Evolutionary conservation across 2,888 invertebrate species (phyloP).

Genomic region (Rhagium mordax): DNA sequence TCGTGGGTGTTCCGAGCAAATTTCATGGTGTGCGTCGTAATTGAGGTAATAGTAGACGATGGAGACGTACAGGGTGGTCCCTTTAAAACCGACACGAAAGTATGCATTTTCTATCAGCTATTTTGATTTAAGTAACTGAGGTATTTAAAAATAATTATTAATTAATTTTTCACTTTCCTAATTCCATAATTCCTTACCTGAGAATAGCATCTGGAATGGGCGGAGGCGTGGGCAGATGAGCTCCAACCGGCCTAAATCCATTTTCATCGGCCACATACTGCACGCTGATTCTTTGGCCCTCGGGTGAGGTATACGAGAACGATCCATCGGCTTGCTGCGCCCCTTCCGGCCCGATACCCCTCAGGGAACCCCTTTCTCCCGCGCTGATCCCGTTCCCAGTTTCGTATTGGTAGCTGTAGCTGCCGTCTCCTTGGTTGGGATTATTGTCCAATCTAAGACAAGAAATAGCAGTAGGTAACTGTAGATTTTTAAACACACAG

Average conservation of each 20-base stretch:
- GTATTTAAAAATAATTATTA: too few relatives aligned
- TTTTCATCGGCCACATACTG: conserved; percentile 75
- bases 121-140: too few relatives aligned
- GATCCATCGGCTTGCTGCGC: conserved; percentile 71
- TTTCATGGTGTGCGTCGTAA: background rate
- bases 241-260: conserved; percentile 74
- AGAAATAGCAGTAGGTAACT: too few relatives aligned
- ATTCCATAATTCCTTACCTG: conserved; percentile 62
- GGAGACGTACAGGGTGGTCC: background rate
- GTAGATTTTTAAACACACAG: too few relatives aligned
- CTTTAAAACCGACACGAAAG: background rate
- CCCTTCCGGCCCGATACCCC: conserved; percentile 68
- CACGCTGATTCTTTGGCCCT: conserved; percentile 73
- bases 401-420: conserved; percentile 70
- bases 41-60: background rate
- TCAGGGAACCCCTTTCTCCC: conserved; percentile 64
- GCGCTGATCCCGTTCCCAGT: conserved; percentile 71
- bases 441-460: conserved; percentile 60
- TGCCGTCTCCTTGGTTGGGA: conserved; percentile 63
- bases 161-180: too few relatives aligned
- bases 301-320: conserved; percentile 75
- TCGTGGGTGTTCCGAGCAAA: background rate
- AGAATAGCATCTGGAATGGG: conserved; percentile 76
- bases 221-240: conserved; percentile 75
- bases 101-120: too few relatives aligned